Evolutionary conservation across 2,888 invertebrate species (phyloP).

Genomic region (Saturnia japonica): DNA sequence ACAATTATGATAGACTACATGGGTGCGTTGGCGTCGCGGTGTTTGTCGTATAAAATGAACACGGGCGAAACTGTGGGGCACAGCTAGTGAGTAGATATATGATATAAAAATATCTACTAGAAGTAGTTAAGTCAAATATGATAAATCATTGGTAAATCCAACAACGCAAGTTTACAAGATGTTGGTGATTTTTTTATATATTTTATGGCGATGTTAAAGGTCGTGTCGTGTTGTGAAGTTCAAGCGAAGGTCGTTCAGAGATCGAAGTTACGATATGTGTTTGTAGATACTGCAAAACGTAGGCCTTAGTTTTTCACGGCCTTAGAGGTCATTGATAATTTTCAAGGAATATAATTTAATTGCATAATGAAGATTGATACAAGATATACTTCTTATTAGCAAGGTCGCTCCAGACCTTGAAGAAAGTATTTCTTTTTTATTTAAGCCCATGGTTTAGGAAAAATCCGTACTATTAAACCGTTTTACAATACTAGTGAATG

Average conservation of each 20-base stretch:
- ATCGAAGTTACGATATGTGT: neutral
- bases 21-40: neutral
- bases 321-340: too few species aligned
- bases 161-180: neutral
- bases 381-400: too few species aligned
- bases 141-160: neutral
- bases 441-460: neutral
- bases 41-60: too few species aligned
- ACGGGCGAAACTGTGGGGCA: too few species aligned
- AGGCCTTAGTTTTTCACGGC: neutral
- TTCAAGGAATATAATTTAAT: too few species aligned
- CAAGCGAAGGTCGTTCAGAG: neutral
- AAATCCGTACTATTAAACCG: too few species aligned
- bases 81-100: neutral
- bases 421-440: neutral
- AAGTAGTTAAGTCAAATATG: neutral
- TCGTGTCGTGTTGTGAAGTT: neutral
- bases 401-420: too few species aligned
- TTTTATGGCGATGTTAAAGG: slow-evolving; percentile 2
- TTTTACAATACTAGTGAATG: too few species aligned
- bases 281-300: neutral
- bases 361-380: too few species aligned
- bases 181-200: neutral
- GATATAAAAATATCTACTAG: neutral
- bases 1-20: neutral